Evolutionary conservation across 2,113 vertebrate genomes (phyloP).

Genomic region (Chlamydotis undulata): DNA sequence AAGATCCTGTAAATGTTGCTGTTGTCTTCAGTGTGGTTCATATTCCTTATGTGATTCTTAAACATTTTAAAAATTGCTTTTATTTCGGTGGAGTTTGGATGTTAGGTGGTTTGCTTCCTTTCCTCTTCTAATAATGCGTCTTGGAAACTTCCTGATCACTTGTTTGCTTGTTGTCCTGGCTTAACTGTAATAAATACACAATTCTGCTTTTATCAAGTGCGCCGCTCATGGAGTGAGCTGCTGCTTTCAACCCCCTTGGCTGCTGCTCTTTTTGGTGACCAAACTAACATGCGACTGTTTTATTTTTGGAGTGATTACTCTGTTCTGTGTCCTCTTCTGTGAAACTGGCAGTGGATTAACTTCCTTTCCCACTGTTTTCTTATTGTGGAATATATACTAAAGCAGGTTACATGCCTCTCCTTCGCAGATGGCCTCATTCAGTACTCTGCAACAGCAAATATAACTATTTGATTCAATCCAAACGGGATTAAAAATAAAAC

Average conservation of each 20-base stretch:
- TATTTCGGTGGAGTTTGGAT: neutral
- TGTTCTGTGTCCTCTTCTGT: neutral
- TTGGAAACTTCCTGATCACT: neutral
- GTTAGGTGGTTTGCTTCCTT: neutral
- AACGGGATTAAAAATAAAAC: neutral
- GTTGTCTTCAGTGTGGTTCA: neutral
- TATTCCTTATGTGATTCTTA: neutral
- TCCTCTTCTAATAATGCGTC: neutral
- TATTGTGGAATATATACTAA: neutral
- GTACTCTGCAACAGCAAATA: neutral
- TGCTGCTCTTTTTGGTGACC: neutral
- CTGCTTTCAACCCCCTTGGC: neutral
- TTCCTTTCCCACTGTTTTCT: conserved; percentile 16
- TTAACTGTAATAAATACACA: neutral
- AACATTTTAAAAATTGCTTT: neutral
- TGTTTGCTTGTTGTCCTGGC: neutral
- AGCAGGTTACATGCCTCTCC: neutral
- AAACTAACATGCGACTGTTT: neutral
- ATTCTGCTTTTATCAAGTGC: neutral
- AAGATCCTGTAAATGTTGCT: neutral
- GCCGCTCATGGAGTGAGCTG: neutral
- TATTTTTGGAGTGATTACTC: conserved; percentile 24
- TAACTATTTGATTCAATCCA: neutral
- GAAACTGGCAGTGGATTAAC: conserved; percentile 1
- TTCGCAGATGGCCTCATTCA: conserved; percentile 32